A percentile compares a stretch with the other conserved stretches of the same genome.
Conservation (phyloP, 2,888 invertebrate species). For the Periphyllus acericola region DNA sequence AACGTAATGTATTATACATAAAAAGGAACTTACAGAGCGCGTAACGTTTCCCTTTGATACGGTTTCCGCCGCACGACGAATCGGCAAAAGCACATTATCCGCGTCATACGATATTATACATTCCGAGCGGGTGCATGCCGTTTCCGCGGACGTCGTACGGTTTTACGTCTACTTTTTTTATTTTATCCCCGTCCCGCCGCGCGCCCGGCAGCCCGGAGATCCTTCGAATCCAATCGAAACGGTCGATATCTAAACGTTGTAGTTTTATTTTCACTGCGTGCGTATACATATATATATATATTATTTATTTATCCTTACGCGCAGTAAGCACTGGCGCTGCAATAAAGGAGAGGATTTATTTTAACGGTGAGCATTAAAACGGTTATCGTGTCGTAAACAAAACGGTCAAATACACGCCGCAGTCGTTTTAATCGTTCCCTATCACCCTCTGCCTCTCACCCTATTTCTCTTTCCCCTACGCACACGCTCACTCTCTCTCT, state of each 20-base stretch:
- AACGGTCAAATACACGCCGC: slow-evolving; percentile 45
- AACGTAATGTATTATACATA: background rate
- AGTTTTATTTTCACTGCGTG: background rate
- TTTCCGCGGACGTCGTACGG: background rate
- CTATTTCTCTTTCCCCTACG: background rate
- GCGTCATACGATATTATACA: background rate
- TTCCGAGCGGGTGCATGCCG: background rate
- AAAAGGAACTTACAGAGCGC: background rate
- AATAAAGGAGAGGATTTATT: slow-evolving; percentile 15
- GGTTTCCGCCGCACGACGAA: background rate
- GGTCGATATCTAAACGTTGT: background rate
- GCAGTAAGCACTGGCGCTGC: background rate
- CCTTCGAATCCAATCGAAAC: background rate
- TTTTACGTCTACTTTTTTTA: background rate
- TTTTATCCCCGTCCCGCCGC: background rate
- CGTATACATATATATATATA: background rate
- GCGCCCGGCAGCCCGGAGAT: background rate
- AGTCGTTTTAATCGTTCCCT: slow-evolving; percentile 43
- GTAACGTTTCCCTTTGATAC: background rate
- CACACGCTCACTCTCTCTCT: background rate
- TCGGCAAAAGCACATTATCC: background rate
- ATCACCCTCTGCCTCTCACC: background rate
- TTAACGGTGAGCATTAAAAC: slow-evolving; percentile 36
- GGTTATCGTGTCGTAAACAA: slow-evolving; percentile 32
- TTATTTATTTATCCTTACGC: background rate